Base-by-base conservation (phyloP, 1,140 invertebrate species). In the Sitophilus oryzae region DNA sequence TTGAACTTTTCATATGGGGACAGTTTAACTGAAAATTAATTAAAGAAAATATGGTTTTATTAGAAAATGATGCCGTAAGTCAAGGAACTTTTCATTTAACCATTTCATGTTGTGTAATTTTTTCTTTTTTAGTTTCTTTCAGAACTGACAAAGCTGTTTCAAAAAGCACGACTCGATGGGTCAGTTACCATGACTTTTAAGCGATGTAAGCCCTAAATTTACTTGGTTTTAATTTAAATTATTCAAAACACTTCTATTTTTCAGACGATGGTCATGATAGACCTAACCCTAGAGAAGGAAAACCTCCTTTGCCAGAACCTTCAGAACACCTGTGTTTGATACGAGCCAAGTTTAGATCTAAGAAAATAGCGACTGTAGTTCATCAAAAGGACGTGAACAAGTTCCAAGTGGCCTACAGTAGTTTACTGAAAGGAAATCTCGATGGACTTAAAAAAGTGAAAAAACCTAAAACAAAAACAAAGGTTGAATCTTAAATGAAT, bases 401-500 rank as follows among this genome's bases (percentile, higher is more conserved):
- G 74, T 89, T 91, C 73, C 88, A 90, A 72, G 78, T 85, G 61
- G 85, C 87, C 1, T 92, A 91, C 71, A 86, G 85, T 67, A 89
- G 83, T 74, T 73, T 91, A 56, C 73, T 92, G 19, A 89, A 88
- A 73, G 84, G 81, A n/a, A 91, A 89, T 72, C 82, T 92, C 70
- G 89, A 88, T 76, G 88, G 87, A 56, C 73, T 93, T 45, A 91
- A 90, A 71, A 89, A 91, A 72, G 76, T 89, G 58, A 89, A 91
- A 68, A 91, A 91, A 73, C 78, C 3, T 85, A 90, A 74, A 74
- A 80, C 68, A 74, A 89, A 79, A 68, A 66, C 83, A 59, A 82
- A 89, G 79, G 79, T 83, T 54, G 79, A 79, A 67, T 70, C 77
- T 38, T 51, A 38, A n/a, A 36, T 45, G 11, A 21, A 19, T 41